These are phyloP conservation scores for Halcyon leucocephala DNA, from an alignment of 2,797 vertebrate species.

Conservation along the genomic window DNA sequence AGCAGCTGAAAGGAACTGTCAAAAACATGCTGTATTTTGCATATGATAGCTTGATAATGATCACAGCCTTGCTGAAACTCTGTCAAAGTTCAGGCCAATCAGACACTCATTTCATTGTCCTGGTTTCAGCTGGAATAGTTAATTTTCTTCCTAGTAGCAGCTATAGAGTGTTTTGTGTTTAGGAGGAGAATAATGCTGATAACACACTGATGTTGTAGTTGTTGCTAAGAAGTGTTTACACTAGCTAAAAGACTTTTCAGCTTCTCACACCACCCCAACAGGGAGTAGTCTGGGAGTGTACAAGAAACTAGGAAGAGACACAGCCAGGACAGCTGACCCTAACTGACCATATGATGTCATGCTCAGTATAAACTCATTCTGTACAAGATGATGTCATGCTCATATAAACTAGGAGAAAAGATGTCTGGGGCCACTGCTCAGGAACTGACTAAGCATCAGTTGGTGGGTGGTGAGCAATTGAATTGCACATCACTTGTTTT, in stretches of 20 bases:
- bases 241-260: not conserved
- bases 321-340: not conserved
- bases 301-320: not conserved
- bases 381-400: not conserved
- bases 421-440: not conserved
- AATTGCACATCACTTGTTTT: not conserved
- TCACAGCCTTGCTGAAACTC: not conserved
- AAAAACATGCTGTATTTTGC: not conserved
- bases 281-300: not conserved
- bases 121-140: too few relatives aligned
- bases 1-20: not conserved
- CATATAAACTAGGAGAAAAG: not conserved
- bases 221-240: not conserved
- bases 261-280: not conserved
- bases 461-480: not conserved
- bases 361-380: not conserved
- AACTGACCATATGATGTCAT: not conserved
- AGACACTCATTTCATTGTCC: not conserved
- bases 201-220: not conserved
- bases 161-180: too few relatives aligned
- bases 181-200: too few relatives aligned
- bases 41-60: not conserved
- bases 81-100: not conserved
- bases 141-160: too few relatives aligned
- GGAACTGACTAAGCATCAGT: not conserved